These are phyloP conservation scores for Upupa epops DNA, from an alignment of 2,113 vertebrate species.

Conservation along the genomic window DNA sequence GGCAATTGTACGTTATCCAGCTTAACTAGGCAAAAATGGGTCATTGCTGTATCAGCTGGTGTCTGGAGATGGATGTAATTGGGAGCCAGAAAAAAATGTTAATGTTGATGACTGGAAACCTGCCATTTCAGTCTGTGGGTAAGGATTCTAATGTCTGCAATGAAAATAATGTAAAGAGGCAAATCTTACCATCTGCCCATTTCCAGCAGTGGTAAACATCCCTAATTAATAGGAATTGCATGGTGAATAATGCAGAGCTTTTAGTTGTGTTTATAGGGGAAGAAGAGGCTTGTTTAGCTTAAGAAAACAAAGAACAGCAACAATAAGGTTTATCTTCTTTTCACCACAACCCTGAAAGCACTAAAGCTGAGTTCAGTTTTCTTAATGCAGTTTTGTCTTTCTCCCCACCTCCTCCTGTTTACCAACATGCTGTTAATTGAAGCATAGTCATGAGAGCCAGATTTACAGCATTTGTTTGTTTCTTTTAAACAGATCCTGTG, in stretches of 20 bases:
- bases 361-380: neutral
- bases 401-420: neutral
- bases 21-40: constrained; percentile 65
- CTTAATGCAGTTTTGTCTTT: neutral
- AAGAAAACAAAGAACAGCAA: neutral
- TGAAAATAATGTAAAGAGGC: constrained; percentile 35
- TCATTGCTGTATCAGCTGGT: constrained; percentile 58
- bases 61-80: constrained; percentile 45
- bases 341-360: neutral
- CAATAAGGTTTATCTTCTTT: neutral
- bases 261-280: neutral
- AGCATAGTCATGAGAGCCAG: neutral
- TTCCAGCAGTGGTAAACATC: neutral
- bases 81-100: constrained; percentile 36
- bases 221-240: neutral
- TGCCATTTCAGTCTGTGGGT: constrained; percentile 47
- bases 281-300: neutral
- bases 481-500: neutral
- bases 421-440: neutral
- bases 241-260: neutral
- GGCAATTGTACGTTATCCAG: constrained; percentile 27
- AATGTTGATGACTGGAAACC: constrained; percentile 30
- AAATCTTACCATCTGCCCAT: constrained; percentile 38
- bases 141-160: neutral
- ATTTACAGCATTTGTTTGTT: neutral